A percentile compares a stretch with the other conserved stretches of the same genome.
Evolutionary conservation across 1,140 invertebrate genomes (phyloP).

Genomic region (Artemia franciscana): DNA sequence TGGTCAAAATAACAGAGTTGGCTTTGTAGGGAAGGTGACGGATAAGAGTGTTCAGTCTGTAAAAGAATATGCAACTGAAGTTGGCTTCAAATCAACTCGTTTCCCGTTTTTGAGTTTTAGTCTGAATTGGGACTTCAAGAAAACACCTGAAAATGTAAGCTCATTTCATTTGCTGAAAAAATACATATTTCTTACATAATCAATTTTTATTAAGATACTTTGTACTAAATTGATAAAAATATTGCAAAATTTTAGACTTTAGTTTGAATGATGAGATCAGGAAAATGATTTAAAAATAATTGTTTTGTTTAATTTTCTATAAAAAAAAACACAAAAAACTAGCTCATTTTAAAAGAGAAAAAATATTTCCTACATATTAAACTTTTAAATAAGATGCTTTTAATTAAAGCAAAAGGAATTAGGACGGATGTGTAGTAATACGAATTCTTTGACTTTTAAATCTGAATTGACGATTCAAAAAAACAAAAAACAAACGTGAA

Average conservation of each 20-base stretch:
- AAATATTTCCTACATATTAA: no score
- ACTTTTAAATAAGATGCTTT: no score
- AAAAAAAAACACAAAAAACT: no score
- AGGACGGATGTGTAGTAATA: no score
- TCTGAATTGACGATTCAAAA: no score
- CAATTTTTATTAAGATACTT: not conserved
- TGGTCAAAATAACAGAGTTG: conserved; percentile 4
- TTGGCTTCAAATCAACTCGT: conserved; percentile 7
- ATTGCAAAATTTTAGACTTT: not conserved
- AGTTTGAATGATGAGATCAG: not conserved
- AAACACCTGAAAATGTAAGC: conserved; percentile 14
- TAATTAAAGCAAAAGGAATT: no score
- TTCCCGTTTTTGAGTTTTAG: conserved; percentile 27
- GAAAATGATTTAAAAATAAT: not conserved
- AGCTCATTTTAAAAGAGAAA: no score
- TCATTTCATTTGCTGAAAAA: not conserved
- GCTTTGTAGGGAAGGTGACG: conserved; percentile 1
- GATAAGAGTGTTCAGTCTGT: not conserved
- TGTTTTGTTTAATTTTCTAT: not conserved
- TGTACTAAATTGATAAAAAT: not conserved
- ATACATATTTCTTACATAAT: not conserved
- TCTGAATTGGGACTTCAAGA: conserved; percentile 23
- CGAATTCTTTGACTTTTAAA: no score
- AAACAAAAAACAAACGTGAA: no score
- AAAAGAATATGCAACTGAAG: conserved; percentile 3